These are phyloP conservation scores for Drosophila robusta DNA, from an alignment of 2,888 invertebrate species.

Conservation along the genomic window DNA sequence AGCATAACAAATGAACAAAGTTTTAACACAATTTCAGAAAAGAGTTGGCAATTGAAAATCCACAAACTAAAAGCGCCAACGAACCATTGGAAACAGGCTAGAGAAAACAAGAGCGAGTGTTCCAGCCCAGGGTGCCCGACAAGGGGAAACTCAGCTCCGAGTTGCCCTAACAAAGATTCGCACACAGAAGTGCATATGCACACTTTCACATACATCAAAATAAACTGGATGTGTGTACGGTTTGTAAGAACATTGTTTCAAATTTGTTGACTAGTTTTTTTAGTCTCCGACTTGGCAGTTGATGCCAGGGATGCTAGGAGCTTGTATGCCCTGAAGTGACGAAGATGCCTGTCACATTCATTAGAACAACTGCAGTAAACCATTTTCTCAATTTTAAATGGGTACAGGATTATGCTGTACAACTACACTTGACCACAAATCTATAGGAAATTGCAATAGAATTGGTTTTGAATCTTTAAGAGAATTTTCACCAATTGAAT, in stretches of 20 bases:
- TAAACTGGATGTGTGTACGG: no score
- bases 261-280: no score
- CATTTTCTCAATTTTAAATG: no score
- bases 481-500: slow-evolving; percentile 17
- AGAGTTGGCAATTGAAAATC: slow-evolving; percentile 38
- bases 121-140: no score
- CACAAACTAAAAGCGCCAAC: slow-evolving; percentile 26
- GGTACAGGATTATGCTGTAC: no score
- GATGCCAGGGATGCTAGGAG: no score
- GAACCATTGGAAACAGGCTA: slow-evolving; percentile 12
- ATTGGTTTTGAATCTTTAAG: background rate
- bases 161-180: no score
- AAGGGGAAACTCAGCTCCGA: background rate
- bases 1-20: slow-evolving; percentile 51
- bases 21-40: slow-evolving; percentile 21
- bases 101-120: background rate
- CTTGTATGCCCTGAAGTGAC: no score
- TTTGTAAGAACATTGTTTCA: no score
- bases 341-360: no score
- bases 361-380: no score
- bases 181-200: background rate
- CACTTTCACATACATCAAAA: background rate
- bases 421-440: slow-evolving; percentile 8
- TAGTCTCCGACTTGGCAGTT: no score
- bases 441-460: background rate